A percentile compares a stretch with the other conserved stretches of the same genome.
Conservation (phyloP, 2,113 vertebrate species). For the Mustela lutreola region DNA sequence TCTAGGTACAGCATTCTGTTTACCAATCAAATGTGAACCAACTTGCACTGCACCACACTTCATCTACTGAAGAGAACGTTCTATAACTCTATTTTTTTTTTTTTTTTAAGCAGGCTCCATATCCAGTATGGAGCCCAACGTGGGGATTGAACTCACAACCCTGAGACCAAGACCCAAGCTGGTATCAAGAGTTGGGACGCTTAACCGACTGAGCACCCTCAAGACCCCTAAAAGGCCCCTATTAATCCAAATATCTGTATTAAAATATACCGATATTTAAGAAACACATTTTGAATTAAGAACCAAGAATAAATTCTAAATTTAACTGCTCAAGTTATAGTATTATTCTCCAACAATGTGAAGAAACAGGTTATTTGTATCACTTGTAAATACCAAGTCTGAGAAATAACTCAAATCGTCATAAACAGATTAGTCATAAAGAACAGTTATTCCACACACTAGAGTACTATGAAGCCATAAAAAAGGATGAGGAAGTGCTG, state of each 20-base stretch:
- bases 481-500: not conserved
- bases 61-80: not conserved
- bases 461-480: not conserved
- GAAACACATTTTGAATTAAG: not conserved
- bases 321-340: not conserved
- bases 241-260: not conserved
- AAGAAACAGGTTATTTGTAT: not conserved
- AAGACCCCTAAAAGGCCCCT: not conserved
- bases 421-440: not conserved
- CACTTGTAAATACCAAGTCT: not conserved
- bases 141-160: not conserved
- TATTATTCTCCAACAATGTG: not conserved
- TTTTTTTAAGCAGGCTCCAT: not conserved
- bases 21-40: not conserved
- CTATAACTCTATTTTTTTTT: not conserved
- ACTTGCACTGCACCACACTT: not conserved
- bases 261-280: not conserved
- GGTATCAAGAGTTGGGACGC: not conserved
- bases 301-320: not conserved
- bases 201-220: not conserved
- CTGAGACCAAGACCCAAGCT: not conserved
- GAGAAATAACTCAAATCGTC: not conserved
- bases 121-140: not conserved
- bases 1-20: not conserved
- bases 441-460: not conserved